A percentile compares a stretch with the other conserved stretches of the same genome.
Evolutionary conservation across 2,797 vertebrate species (phyloP).

Genomic region (Sebastes itinus): DNA sequence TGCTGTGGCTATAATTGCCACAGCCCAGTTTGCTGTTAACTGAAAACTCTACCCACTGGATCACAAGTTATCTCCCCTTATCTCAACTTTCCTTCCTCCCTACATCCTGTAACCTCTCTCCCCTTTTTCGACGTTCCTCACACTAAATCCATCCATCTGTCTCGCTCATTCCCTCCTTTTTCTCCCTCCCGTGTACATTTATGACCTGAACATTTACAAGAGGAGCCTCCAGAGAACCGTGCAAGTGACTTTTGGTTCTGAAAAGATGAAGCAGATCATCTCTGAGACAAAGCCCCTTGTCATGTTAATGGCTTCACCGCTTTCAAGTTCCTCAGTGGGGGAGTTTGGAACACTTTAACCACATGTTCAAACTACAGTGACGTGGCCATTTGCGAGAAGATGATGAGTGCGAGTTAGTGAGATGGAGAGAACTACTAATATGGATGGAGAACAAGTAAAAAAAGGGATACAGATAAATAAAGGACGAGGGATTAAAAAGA

Average conservation of each 20-base stretch:
- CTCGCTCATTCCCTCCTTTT: background rate
- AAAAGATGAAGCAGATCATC: constrained; percentile 35
- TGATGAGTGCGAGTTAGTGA: background rate
- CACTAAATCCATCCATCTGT: constrained; percentile 5
- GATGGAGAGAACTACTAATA: background rate
- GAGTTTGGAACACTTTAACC: constrained; percentile 26
- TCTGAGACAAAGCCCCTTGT: constrained; percentile 52
- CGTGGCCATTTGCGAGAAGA: constrained; percentile 22
- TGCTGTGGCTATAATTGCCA: background rate
- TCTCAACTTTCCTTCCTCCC: background rate
- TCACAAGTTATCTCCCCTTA: background rate
- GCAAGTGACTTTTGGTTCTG: constrained; percentile 10
- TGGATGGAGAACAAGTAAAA: constrained; percentile 3
- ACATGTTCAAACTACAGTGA: constrained; percentile 33
- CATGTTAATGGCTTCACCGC: constrained; percentile 49
- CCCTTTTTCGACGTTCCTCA: background rate
- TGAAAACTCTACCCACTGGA: background rate
- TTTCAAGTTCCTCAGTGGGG: constrained; percentile 19
- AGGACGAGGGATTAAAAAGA: background rate
- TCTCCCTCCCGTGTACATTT: constrained; percentile 2
- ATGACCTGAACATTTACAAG: constrained; percentile 23
- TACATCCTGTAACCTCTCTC: background rate
- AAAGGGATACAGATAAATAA: background rate
- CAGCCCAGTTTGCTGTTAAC: background rate
- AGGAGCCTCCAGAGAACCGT: constrained; percentile 8